These are phyloP conservation scores for Scatophagus argus DNA, from an alignment of 2,113 vertebrate species.

Conservation along the genomic window DNA sequence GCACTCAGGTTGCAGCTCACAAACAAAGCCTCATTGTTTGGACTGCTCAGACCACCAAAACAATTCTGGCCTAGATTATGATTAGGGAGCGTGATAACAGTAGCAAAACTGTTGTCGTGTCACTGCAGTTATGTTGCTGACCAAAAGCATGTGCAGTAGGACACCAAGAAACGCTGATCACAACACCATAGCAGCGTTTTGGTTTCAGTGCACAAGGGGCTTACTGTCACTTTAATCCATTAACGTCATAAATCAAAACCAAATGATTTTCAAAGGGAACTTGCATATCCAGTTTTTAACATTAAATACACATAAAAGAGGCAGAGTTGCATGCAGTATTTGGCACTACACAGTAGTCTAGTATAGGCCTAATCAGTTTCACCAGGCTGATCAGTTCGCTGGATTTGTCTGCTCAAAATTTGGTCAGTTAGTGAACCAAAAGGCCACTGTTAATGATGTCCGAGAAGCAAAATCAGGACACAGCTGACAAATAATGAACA, in stretches of 20 bases:
- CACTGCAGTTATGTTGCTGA: neutral
- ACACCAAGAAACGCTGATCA: neutral
- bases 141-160: neutral
- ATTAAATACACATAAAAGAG: neutral
- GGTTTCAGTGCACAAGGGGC: neutral
- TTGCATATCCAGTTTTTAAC: neutral
- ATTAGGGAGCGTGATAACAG: constrained; percentile 22
- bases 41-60: constrained; percentile 42
- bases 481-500: constrained; percentile 37
- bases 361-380: constrained; percentile 16
- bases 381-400: constrained; percentile 14
- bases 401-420: constrained; percentile 43
- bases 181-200: neutral
- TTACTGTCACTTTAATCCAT: neutral
- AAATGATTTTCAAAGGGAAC: neutral
- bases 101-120: constrained; percentile 8
- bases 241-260: neutral
- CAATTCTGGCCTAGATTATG: constrained; percentile 51
- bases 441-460: constrained; percentile 53
- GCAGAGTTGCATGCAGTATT: neutral
- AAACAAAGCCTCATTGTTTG: constrained; percentile 61
- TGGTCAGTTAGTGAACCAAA: constrained; percentile 30
- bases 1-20: constrained; percentile 18
- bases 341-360: neutral
- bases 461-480: constrained; percentile 43